Base-by-base conservation (phyloP, 2,797 vertebrate genomes). In the Dryobates pubescens region DNA sequence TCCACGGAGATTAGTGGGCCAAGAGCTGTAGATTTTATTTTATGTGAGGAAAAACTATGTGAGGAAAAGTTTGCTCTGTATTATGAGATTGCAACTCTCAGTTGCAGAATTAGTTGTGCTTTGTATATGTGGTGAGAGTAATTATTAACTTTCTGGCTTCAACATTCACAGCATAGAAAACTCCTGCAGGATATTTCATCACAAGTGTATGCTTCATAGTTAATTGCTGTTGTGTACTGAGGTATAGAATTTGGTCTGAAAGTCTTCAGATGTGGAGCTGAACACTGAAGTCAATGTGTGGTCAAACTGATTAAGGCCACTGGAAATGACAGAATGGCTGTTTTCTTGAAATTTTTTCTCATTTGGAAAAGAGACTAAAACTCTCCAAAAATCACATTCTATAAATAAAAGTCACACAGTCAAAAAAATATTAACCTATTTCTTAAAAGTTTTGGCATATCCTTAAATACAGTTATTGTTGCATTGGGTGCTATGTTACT, bases 401-500 rank as follows among this genome's bases (percentile, higher is more conserved):
- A 0, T 22, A 22, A 69, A 75, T 18, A 32, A 71, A 86, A 70
- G 4, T 45, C 29, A 58, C 10, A 26, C 3, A 57, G 23, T 16
- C 2, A 41, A 18, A 2, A 57, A 20, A 51, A 0, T 59, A 2
- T 19, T 76, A 30, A 19, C 24, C 19, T 67, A 9, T 47, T 59
- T 32, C 27, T 63, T 63, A 6, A 47, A 8, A 0, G 69, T 32
- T 51, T 19, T 43, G 10, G 1, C 8, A 10, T n/a, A 2, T 0
- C 7, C 3, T 3, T 69, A 41, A 64, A 27, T 24, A 18, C 4
- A 32, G 2, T 9, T 2, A 2, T 82, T 51, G 5, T 10, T 23
- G 13, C 4, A 5, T 3, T 75, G 17, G 15, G 2, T 38, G 18
- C 20, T 22, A 8, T 22, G 10, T 1, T 38, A 24, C 14, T 4